These are phyloP conservation scores for Squalus acanthias DNA, from an alignment of 2,797 vertebrate species.

Conservation along the genomic window DNA sequence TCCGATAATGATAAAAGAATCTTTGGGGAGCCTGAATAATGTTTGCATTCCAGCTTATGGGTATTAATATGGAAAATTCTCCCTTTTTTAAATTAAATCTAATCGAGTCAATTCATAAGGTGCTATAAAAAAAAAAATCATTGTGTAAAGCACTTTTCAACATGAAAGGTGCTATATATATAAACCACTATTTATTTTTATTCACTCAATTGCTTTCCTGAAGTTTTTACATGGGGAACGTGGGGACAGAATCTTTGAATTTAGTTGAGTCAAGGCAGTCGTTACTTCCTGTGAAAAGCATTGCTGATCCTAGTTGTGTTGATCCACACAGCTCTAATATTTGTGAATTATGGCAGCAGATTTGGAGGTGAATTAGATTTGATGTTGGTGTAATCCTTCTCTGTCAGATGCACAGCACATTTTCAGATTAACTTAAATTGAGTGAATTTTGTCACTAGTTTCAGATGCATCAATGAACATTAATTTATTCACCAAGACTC, in stretches of 20 bases:
- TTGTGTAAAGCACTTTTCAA: no score
- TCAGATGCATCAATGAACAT: background rate
- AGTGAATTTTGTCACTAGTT: background rate
- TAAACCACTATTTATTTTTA: no score
- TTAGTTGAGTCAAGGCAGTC: background rate
- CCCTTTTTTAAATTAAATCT: background rate
- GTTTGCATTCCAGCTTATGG: background rate
- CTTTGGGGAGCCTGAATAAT: background rate
- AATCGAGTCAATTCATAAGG: background rate
- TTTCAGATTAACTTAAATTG: background rate
- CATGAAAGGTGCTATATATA: no score
- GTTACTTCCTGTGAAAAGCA: background rate
- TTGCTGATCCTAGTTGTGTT: background rate
- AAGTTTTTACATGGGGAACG: background rate
- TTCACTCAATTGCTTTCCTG: no score
- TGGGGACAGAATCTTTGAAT: background rate
- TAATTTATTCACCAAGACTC: slow-evolving; percentile 19
- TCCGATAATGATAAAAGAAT: background rate
- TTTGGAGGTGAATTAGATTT: background rate
- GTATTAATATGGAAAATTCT: background rate
- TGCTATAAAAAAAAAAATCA: background rate
- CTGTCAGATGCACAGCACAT: background rate
- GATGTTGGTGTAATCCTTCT: background rate
- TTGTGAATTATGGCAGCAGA: background rate
- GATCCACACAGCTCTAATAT: background rate